Conservation (phyloP, 2,113 vertebrate genomes). For the Mugil cephalus region DNA sequence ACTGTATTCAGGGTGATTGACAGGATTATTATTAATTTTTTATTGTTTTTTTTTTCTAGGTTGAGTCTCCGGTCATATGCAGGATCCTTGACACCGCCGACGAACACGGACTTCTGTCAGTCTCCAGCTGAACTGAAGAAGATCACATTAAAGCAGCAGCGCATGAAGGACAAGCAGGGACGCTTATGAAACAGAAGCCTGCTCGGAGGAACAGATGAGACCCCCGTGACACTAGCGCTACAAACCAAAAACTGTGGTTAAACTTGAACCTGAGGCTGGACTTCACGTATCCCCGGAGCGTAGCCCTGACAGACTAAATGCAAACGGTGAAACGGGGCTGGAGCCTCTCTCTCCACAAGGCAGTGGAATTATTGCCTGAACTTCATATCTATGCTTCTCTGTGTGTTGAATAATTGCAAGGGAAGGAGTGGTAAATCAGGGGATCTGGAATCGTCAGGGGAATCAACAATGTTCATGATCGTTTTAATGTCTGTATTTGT, state of each 20-base stretch:
- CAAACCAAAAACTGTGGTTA: conserved; percentile 41
- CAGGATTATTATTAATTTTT: not conserved
- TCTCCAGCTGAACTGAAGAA: conserved; percentile 85
- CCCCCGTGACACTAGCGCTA: conserved; percentile 33
- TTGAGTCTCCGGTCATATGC: conserved; percentile 98
- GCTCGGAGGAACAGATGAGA: conserved; percentile 21
- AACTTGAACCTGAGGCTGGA: conserved; percentile 46
- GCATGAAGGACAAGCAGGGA: conserved; percentile 28
- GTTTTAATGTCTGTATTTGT: conserved; percentile 31
- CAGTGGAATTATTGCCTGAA: conserved; percentile 28
- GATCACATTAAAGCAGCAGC: not conserved
- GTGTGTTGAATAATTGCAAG: conserved; percentile 40
- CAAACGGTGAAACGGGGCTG: conserved; percentile 7
- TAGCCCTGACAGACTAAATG: conserved; percentile 5
- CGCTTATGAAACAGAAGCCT: conserved; percentile 15
- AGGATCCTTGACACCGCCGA: conserved; percentile 97
- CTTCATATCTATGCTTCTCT: conserved; percentile 56
- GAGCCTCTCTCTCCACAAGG: conserved; percentile 18
- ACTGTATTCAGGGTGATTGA: not conserved
- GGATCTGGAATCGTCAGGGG: conserved; percentile 39
- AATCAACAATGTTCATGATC: conserved; percentile 25
- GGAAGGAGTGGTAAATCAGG: conserved; percentile 36
- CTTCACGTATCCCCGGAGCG: conserved; percentile 28
- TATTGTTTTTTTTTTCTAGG: conserved; percentile 73
- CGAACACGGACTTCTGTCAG: conserved; percentile 93